A percentile compares a stretch with the other conserved stretches of the same genome.
Evolutionary conservation across 92 coral and sea anemone species (phyloP).

Genomic region (Bergia sp.): DNA sequence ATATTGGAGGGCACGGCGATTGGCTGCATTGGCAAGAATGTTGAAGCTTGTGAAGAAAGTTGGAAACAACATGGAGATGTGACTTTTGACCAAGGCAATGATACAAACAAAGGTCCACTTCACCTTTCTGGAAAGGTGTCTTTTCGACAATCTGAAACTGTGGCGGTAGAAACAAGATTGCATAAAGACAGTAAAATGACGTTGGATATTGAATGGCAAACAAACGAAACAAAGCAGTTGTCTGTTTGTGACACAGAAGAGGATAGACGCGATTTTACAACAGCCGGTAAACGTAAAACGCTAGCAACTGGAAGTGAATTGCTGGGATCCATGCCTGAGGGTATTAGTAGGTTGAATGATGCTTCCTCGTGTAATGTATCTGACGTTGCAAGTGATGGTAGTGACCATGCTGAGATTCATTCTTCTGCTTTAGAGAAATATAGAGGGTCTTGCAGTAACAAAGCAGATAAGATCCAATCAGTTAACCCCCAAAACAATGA

Average conservation of each 20-base stretch:
- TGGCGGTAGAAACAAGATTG: background rate
- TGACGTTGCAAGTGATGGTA: background rate
- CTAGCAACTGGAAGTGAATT: background rate
- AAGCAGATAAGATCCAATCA: background rate
- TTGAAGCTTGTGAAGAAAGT: background rate
- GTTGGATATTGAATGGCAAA: background rate
- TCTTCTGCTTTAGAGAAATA: background rate
- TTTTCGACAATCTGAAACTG: background rate
- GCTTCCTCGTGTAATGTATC: background rate
- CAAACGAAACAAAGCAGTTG: background rate
- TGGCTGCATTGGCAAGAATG: background rate
- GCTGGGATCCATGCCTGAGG: background rate
- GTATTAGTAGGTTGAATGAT: background rate
- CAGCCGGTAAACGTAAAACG: background rate
- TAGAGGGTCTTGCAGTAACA: too few species aligned
- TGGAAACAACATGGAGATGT: background rate
- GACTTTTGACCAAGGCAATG: background rate
- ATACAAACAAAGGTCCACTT: background rate
- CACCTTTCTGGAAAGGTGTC: conserved; percentile 6
- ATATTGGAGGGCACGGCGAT: background rate
- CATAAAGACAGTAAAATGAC: background rate
- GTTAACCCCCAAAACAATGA: background rate
- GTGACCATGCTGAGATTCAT: background rate
- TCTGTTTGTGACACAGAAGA: background rate
- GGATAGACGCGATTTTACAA: background rate